phyloP scores from a whole-genome alignment of 2,888 invertebrate genomes.

The Tetragonula carbonaria region DNA sequence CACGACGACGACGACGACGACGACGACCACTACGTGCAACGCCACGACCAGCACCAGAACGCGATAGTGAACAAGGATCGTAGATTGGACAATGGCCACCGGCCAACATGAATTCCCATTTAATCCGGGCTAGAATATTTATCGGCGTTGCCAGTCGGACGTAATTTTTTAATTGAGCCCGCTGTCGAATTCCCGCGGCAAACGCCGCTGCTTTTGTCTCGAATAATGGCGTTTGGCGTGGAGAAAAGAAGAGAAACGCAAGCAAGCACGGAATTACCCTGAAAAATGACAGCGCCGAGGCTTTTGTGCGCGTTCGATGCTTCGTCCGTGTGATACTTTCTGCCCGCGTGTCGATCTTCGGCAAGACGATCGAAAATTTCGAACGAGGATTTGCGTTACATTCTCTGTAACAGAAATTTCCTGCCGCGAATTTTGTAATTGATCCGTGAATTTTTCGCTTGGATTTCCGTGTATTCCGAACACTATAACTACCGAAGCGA shows the following conservation, averaged over 20 bases:
- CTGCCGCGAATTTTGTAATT: too few relatives aligned
- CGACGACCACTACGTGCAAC: background rate
- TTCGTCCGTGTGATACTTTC: background rate
- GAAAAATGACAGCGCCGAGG: background rate
- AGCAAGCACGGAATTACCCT: too few relatives aligned
- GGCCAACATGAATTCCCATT: slow-evolving; percentile 50
- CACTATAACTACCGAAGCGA: too few relatives aligned
- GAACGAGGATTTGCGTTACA: too few relatives aligned
- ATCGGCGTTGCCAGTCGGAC: slow-evolving; percentile 22
- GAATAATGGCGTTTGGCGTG: slow-evolving; percentile 1
- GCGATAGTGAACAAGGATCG: slow-evolving; percentile 49
- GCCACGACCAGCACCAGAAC: slow-evolving; percentile 9
- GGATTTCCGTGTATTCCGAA: too few relatives aligned
- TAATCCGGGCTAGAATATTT: slow-evolving; percentile 49
- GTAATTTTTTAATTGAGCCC: slow-evolving; percentile 50
- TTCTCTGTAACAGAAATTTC: too few relatives aligned
- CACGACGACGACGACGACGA: background rate
- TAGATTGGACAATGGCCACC: slow-evolving; percentile 48
- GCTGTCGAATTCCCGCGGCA: slow-evolving; percentile 10
- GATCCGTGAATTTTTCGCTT: too few relatives aligned
- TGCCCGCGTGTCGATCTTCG: too few relatives aligned
- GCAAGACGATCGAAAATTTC: background rate
- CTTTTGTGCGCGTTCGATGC: background rate
- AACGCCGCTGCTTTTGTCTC: background rate
- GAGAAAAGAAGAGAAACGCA: background rate